phyloP scores from a whole-genome alignment of 2,888 invertebrate species.

The Ferdinandea cuprea region DNA sequence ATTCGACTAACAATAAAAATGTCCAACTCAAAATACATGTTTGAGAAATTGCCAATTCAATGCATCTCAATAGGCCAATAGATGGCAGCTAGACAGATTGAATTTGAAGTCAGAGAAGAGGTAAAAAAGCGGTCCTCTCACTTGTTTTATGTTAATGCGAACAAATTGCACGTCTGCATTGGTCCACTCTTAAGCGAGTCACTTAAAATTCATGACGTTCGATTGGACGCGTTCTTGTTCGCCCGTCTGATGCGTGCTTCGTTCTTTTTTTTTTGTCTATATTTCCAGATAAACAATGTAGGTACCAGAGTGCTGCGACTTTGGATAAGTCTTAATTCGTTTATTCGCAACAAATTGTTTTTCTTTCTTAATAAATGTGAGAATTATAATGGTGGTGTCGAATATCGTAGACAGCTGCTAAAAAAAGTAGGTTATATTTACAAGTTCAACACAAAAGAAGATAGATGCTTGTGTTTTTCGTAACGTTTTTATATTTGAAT shows the following conservation, averaged over 20 bases:
- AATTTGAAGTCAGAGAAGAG: constrained; percentile 58
- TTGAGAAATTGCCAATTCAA: constrained; percentile 72
- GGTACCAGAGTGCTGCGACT: not conserved
- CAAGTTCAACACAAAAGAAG: too few relatives aligned
- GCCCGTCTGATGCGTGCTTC: constrained; percentile 47
- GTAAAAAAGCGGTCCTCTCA: constrained; percentile 69
- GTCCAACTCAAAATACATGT: constrained; percentile 70
- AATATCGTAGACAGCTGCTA: too few relatives aligned
- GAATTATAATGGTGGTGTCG: too few relatives aligned
- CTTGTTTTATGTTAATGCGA: constrained; percentile 75
- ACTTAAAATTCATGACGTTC: constrained; percentile 71
- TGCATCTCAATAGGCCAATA: constrained; percentile 73
- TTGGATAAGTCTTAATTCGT: not conserved
- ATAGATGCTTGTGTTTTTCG: too few relatives aligned
- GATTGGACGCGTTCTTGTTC: constrained; percentile 70
- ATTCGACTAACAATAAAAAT: constrained; percentile 72
- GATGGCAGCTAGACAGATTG: constrained; percentile 75
- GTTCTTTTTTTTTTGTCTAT: not conserved
- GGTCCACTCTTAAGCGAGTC: constrained; percentile 58
- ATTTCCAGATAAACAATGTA: constrained; percentile 1
- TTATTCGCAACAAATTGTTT: not conserved
- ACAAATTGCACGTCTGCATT: constrained; percentile 72
- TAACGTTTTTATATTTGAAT: too few relatives aligned
- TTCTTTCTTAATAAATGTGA: not conserved
- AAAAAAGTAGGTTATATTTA: too few relatives aligned